Conservation (phyloP, 2,888 invertebrate species). For the Proisotoma minuta region DNA sequence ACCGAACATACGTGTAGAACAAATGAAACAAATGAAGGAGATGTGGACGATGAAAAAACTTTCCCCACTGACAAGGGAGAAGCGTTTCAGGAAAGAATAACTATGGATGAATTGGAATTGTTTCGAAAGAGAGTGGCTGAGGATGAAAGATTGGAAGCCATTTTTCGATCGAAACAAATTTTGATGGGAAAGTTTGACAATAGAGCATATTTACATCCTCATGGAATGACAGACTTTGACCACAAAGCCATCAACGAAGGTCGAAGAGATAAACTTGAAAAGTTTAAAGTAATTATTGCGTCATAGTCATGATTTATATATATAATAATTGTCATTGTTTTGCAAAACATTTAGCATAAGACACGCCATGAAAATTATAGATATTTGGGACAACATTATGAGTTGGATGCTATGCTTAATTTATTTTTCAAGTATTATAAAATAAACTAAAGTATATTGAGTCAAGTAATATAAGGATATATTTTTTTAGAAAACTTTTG, state of each 20-base stretch:
- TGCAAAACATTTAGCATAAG: constrained; percentile 7
- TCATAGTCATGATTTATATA: background rate
- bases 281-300: constrained; percentile 23
- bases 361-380: constrained; percentile 31
- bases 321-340: background rate
- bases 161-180: constrained; percentile 26
- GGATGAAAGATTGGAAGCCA: constrained; percentile 24
- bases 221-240: constrained; percentile 37
- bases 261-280: constrained; percentile 19
- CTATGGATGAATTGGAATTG: constrained; percentile 11
- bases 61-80: too few species aligned
- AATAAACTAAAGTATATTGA: background rate
- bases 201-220: constrained; percentile 32
- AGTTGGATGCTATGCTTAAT: constrained; percentile 34
- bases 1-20: too few species aligned
- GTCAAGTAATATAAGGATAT: background rate
- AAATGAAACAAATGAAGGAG: too few species aligned
- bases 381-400: constrained; percentile 33
- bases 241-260: constrained; percentile 25
- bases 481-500: constrained; percentile 25
- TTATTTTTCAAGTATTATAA: constrained; percentile 15
- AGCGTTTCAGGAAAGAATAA: background rate
- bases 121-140: constrained; percentile 17
- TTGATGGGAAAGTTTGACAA: constrained; percentile 35
- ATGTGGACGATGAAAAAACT: too few species aligned